Evolutionary conservation across 1,140 invertebrate genomes (phyloP).

Genomic region (Asbolus verrucosus): DNA sequence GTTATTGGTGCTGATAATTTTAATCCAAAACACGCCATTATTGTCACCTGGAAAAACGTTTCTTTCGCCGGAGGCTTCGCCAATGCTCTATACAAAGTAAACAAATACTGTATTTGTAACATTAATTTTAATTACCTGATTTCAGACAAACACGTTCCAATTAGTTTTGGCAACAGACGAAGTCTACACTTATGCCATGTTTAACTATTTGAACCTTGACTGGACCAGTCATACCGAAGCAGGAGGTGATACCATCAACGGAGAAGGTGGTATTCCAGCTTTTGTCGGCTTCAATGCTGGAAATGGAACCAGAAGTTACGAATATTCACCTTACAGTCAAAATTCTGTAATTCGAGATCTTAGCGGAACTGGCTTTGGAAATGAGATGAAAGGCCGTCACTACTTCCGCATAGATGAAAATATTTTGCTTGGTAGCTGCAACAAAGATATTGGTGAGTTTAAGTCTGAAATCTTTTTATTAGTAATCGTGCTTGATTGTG

Average conservation of each 20-base stretch:
- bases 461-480: too few species aligned
- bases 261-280: conserved; percentile 88
- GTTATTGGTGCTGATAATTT: conserved; percentile 93
- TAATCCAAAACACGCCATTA: conserved; percentile 88
- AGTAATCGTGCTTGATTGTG: too few species aligned
- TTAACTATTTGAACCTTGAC: conserved; percentile 90
- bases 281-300: conserved; percentile 96
- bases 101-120: background rate
- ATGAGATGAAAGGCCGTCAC: conserved; percentile 88
- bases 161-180: conserved; percentile 93
- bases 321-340: conserved; percentile 93
- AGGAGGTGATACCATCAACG: conserved; percentile 86
- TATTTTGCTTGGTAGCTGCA: conserved; percentile 91
- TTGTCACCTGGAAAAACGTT: conserved; percentile 97
- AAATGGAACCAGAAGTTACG: conserved; percentile 90
- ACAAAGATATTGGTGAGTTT: conserved; percentile 86
- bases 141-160: conserved; percentile 95
- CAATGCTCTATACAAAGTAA: conserved; percentile 81
- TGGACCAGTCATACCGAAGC: conserved; percentile 94
- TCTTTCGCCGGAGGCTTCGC: conserved; percentile 90
- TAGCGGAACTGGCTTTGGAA: conserved; percentile 85
- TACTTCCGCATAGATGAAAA: conserved; percentile 96
- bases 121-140: conserved; percentile 48
- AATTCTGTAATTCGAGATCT: conserved; percentile 85
- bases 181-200: conserved; percentile 93